Percentiles rank a stretch among this genome's conserved stretches.
Conservation (phyloP, 2,888 invertebrate genomes). For the Alsophila aescularia region DNA sequence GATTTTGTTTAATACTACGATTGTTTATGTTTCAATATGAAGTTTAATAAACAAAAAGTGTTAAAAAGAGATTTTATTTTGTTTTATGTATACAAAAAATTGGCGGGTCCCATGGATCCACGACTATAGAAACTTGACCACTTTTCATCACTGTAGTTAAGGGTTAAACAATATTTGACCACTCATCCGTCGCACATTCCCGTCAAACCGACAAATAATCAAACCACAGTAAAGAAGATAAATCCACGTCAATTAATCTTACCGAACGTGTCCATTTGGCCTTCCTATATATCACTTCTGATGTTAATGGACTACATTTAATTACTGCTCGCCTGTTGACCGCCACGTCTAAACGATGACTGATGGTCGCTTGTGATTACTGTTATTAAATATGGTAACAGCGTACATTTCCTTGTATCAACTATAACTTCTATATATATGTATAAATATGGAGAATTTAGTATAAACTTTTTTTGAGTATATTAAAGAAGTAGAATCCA, state of each 20-base stretch:
- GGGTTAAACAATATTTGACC: neutral
- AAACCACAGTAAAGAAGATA: slow-evolving; percentile 22
- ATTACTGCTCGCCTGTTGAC: slow-evolving; percentile 39
- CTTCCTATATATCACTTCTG: slow-evolving; percentile 37
- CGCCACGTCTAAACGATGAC: slow-evolving; percentile 24
- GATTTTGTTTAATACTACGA: too few relatives aligned
- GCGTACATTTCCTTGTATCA: too few relatives aligned
- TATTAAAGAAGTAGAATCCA: too few relatives aligned
- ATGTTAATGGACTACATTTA: slow-evolving; percentile 39
- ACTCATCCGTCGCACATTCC: neutral
- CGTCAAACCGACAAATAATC: slow-evolving; percentile 6
- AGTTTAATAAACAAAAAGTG: too few relatives aligned
- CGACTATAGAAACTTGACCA: too few relatives aligned
- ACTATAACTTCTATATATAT: too few relatives aligned
- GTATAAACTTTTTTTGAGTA: too few relatives aligned
- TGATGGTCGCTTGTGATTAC: slow-evolving; percentile 11
- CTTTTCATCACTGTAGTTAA: neutral
- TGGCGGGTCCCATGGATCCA: too few relatives aligned
- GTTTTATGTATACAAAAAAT: too few relatives aligned
- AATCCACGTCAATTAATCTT: slow-evolving; percentile 33
- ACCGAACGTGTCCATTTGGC: slow-evolving; percentile 34
- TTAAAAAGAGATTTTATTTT: too few relatives aligned
- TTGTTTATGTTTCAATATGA: too few relatives aligned
- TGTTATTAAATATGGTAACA: slow-evolving; percentile 4
- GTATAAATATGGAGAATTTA: too few relatives aligned